These are phyloP conservation scores for Drosophila lowei DNA, from an alignment of 1,140 invertebrate genomes.

Conservation along the genomic window DNA sequence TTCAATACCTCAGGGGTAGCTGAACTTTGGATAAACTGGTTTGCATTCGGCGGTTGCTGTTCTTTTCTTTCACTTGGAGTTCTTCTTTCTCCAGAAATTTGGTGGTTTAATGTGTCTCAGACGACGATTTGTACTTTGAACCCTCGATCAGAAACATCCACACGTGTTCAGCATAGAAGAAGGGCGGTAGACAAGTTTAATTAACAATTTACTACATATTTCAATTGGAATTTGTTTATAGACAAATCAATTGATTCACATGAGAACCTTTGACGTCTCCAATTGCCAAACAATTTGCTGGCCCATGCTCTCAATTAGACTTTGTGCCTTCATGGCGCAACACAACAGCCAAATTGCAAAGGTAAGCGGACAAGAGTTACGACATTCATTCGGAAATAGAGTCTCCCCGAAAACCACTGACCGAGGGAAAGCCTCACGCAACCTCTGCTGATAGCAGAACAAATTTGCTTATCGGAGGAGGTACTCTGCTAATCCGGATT, in stretches of 20 bases:
- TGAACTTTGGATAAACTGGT: not conserved
- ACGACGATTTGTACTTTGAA: conserved; percentile 55
- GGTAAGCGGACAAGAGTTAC: conserved; percentile 35
- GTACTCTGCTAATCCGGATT: conserved; percentile 30
- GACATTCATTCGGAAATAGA: conserved; percentile 43
- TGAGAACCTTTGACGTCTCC: conserved; percentile 40
- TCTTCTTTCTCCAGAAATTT: conserved; percentile 50
- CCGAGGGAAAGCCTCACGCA: conserved; percentile 18
- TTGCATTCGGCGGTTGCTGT: conserved; percentile 2
- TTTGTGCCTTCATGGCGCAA: conserved; percentile 52
- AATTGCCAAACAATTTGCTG: conserved; percentile 57
- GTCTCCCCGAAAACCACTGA: conserved; percentile 1
- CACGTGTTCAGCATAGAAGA: not conserved
- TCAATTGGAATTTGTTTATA: conserved; percentile 40
- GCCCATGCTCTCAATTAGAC: conserved; percentile 39
- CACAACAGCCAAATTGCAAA: conserved; percentile 15
- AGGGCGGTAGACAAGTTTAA: conserved; percentile 28
- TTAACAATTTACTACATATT: conserved; percentile 33
- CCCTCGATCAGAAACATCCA: conserved; percentile 35
- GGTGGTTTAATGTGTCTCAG: conserved; percentile 42
- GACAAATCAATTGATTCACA: conserved; percentile 30
- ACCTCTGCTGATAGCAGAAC: conserved; percentile 46
- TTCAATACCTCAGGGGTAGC: too few species aligned
- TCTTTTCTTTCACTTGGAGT: conserved; percentile 20
- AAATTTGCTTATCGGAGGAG: conserved; percentile 64